Percentiles rank a stretch among this genome's conserved stretches.
phyloP scores from a whole-genome alignment of 2,797 vertebrate genomes.

The Clarias laeviceps region DNA sequence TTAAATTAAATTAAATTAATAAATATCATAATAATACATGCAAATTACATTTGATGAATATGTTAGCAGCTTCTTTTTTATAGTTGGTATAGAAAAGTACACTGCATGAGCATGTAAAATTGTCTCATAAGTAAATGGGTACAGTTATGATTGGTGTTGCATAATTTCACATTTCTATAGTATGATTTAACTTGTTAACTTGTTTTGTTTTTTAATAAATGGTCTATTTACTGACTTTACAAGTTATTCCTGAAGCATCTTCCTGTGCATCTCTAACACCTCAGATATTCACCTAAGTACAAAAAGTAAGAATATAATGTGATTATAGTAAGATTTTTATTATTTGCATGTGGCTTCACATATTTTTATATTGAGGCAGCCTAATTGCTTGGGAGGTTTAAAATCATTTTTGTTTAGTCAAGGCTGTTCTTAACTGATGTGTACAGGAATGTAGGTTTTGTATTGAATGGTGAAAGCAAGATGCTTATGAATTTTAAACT shows the following conservation, averaged over 20 bases:
- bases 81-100: background rate
- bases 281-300: background rate
- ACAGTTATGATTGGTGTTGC: background rate
- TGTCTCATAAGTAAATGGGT: background rate
- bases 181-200: background rate
- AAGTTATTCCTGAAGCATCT: background rate
- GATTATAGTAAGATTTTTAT: background rate
- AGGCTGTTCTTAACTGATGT: background rate
- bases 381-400: background rate
- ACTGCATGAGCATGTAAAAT: background rate
- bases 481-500: background rate
- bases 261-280: background rate
- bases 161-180: background rate
- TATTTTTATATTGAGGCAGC: background rate
- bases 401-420: background rate
- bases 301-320: background rate
- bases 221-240: background rate
- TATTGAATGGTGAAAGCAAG: background rate
- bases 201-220: background rate
- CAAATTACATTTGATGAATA: background rate
- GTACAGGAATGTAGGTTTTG: background rate
- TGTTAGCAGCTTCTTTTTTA: background rate
- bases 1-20: no score
- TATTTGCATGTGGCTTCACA: background rate
- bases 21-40: background rate